Percentiles rank a stretch among this genome's conserved stretches.
Conservation (phyloP, 1,140 invertebrate genomes). For the Physella acuta region DNA sequence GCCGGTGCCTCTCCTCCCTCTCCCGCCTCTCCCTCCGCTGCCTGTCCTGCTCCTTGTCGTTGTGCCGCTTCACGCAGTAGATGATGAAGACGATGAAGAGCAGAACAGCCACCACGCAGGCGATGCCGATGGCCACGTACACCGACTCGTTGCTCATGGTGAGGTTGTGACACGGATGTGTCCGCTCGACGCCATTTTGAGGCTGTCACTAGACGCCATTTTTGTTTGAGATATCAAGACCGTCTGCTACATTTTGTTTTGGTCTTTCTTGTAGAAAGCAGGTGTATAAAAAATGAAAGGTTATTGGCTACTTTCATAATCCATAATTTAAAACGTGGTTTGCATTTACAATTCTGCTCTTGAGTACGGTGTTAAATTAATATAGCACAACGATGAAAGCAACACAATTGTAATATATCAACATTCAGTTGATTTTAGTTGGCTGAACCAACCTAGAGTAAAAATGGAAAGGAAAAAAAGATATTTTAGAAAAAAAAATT, state of each 20-base stretch:
- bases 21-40: neutral
- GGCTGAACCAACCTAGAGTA: no score
- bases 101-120: constrained; percentile 19
- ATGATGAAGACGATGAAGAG: constrained; percentile 20
- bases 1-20: constrained; percentile 7
- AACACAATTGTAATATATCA: no score
- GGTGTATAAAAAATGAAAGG: neutral
- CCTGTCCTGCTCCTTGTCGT: constrained; percentile 8
- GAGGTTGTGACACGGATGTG: neutral
- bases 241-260: neutral
- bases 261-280: neutral
- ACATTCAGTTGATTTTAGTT: no score
- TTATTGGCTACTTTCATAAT: no score
- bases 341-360: no score
- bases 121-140: constrained; percentile 18
- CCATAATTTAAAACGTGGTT: no score
- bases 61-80: constrained; percentile 18
- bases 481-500: no score
- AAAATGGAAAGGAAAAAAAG: no score
- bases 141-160: constrained; percentile 3
- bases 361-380: no score
- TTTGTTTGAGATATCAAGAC: neutral
- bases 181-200: neutral
- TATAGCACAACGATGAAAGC: no score
- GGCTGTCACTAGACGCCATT: neutral